phyloP scores from a whole-genome alignment of 2,888 invertebrate species.

The Stenurella melanura region DNA sequence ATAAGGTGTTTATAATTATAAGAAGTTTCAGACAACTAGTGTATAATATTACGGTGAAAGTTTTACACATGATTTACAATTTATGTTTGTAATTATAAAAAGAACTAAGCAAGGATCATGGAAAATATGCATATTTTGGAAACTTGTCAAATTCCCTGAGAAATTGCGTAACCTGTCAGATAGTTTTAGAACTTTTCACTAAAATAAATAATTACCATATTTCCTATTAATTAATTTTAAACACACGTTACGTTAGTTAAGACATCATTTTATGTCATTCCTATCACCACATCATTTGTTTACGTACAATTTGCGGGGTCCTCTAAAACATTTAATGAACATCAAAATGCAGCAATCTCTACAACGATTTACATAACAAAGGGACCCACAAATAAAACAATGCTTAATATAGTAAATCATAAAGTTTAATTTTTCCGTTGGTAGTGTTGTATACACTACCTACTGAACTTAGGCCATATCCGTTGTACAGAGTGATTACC shows the following conservation, averaged over 20 bases:
- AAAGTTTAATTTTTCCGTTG: conserved; percentile 1
- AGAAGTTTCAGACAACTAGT: no score
- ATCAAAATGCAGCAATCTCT: not conserved
- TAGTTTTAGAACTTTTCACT: not conserved
- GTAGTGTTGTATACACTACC: not conserved
- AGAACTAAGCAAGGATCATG: no score
- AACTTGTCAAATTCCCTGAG: not conserved
- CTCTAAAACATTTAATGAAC: not conserved
- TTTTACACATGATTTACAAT: no score
- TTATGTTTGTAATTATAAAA: no score
- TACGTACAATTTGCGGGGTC: not conserved
- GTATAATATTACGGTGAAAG: no score
- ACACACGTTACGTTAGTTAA: not conserved
- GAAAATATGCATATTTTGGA: not conserved
- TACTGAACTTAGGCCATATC: no score
- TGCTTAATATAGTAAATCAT: not conserved
- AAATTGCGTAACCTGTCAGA: not conserved
- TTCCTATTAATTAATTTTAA: not conserved
- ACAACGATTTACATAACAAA: not conserved
- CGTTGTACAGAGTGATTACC: no score
- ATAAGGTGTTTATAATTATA: no score
- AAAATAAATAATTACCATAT: not conserved
- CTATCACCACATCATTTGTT: not conserved
- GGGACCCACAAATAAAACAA: not conserved
- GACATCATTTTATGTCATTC: not conserved